Base-by-base conservation (phyloP, 1,140 invertebrate genomes). In the Drosophila tsacasi region DNA sequence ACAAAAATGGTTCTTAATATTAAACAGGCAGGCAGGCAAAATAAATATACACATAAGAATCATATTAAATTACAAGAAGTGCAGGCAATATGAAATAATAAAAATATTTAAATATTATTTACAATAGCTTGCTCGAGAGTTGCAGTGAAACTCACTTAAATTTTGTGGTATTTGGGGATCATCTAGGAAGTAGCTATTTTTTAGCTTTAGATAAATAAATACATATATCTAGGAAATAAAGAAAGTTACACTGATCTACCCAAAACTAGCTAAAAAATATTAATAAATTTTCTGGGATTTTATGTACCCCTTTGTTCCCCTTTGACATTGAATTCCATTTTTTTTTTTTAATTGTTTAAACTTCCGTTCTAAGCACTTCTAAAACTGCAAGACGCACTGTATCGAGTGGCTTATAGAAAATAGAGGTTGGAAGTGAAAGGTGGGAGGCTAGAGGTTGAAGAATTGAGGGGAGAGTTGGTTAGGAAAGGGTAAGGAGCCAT, bases 101-200 rank as follows among this genome's bases (percentile, higher is more conserved):
- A 23, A 59, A 55, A 35, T 42, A 61, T 17, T 15, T 30, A 30
- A 12, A 21, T 27, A 68, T 58, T 59, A 79, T 77, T 46, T 61
- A 68, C 63, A 77, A 15, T 49, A 35, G 3, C 21, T 10, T 39
- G 23, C 3, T 9, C 23, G n/a, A 2, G 6, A 23, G 0, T 5
- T 46, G 49, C 72, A 85, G 57, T 40, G 57, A 81, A 84, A 78
- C 82, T 81, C 82, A 81, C 61, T 78, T n/a, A 30, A 27, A n/a
- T 5, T 5, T 5, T 1, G 4, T 8, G 17, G 5, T n/a, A 13
- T 42, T 44, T 8, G 0, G 12, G 3, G 17, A 25, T 5, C n/a
- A 10, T 5, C 8, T 8, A 30, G 27, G 2, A 39, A 39, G 17
- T 40, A 40, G n/a, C 5, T n/a, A 12, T 12, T 4, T 12, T 2